Conservation (phyloP, 2,113 vertebrate genomes). For the Otus sunia region DNA sequence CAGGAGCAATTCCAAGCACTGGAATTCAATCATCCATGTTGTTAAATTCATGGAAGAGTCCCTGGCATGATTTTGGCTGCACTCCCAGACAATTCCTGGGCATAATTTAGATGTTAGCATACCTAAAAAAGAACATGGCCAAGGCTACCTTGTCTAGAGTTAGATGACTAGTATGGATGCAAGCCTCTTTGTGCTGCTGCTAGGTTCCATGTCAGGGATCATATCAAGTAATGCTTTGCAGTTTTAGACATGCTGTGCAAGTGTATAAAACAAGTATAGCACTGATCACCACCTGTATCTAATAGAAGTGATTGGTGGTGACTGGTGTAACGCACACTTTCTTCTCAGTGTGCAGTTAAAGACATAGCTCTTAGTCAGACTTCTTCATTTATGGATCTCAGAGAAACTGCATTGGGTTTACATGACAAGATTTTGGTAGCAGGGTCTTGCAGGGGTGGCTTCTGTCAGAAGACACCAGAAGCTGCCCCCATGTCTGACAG, state of each 20-base stretch:
- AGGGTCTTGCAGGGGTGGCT: rapidly evolving
- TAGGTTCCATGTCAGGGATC: not conserved
- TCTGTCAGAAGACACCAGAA: not conserved
- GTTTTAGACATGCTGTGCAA: not conserved
- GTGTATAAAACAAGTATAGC: not conserved
- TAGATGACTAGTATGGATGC: not conserved
- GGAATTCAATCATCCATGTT: rapidly evolving
- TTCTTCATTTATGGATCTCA: not conserved
- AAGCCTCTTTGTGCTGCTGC: not conserved
- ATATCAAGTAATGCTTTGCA: not conserved
- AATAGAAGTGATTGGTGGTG: not conserved
- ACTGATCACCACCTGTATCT: not conserved
- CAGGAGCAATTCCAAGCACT: not conserved
- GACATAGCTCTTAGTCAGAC: not conserved
- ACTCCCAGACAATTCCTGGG: not conserved
- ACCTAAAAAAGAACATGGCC: not conserved
- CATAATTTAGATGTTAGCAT: not conserved
- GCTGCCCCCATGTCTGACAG: not conserved
- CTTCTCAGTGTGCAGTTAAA: not conserved
- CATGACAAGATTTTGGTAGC: not conserved
- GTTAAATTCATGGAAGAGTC: not conserved
- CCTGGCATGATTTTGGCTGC: not conserved
- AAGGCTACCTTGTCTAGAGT: not conserved
- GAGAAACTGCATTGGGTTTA: not conserved
- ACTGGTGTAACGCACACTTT: not conserved